Percentiles rank a stretch among this genome's conserved stretches.
These are phyloP conservation scores for Terrapene triunguis DNA, from an alignment of 2,113 vertebrate species.

Conservation along the genomic window DNA sequence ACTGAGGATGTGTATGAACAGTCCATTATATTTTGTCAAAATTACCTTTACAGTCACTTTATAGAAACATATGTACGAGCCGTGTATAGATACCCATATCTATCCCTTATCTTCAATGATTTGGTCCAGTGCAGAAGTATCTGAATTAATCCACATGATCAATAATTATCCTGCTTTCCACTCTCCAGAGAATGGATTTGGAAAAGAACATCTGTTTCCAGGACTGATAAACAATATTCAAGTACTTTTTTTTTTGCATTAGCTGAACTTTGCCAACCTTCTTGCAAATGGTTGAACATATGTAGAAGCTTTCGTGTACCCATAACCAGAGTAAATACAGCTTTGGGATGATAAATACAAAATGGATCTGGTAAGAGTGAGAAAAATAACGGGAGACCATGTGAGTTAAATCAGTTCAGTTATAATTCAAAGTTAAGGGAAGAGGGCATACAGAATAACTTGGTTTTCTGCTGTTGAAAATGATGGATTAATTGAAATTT, in stretches of 20 bases:
- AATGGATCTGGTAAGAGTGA: not conserved
- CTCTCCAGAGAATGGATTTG: not conserved
- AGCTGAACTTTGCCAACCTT: not conserved
- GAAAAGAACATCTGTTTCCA: not conserved
- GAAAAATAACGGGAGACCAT: not conserved
- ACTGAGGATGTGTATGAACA: not conserved
- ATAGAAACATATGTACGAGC: too few relatives aligned
- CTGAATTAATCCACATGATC: not conserved
- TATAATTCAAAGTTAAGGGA: not conserved
- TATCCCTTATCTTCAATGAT: not conserved
- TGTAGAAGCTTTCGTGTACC: accelerated
- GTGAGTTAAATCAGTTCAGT: not conserved
- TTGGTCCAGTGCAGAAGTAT: not conserved
- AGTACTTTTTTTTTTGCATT: not conserved
- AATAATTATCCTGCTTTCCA: not conserved
- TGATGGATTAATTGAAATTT: not conserved
- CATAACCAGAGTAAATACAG: accelerated
- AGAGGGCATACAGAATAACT: not conserved
- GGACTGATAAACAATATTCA: not conserved
- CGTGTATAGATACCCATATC: accelerated
- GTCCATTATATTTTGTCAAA: not conserved
- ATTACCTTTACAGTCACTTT: accelerated
- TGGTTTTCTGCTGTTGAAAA: not conserved
- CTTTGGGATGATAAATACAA: not conserved
- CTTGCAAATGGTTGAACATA: accelerated